phyloP scores from a whole-genome alignment of 2,888 invertebrate species.

The Cephus nigrinus region DNA sequence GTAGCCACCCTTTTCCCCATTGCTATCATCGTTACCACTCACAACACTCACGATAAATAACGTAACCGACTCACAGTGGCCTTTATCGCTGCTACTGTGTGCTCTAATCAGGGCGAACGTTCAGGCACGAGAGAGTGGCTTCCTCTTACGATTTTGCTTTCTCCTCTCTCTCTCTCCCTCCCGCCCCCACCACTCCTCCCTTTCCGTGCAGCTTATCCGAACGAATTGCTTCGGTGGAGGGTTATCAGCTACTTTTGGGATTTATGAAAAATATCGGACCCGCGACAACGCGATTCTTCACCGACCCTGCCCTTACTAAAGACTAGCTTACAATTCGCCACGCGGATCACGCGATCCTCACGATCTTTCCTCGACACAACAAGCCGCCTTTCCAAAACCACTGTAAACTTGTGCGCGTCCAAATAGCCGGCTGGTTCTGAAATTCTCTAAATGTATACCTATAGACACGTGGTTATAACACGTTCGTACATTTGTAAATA shows the following conservation, averaged over 20 bases:
- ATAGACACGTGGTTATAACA: neutral
- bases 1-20: slow-evolving; percentile 22
- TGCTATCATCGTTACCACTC: slow-evolving; percentile 43
- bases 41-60: slow-evolving; percentile 36
- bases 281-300: neutral
- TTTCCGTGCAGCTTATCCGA: slow-evolving; percentile 4
- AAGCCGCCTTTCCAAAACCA: neutral
- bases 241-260: neutral
- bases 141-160: slow-evolving; percentile 41
- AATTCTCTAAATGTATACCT: neutral
- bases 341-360: neutral
- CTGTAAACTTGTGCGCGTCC: neutral
- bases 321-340: neutral
- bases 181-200: slow-evolving; percentile 8
- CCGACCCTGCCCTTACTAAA: neutral
- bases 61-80: slow-evolving; percentile 19
- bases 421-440: neutral
- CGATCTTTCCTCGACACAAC: neutral
- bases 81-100: neutral
- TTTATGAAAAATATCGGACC: slow-evolving; percentile 2
- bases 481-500: neutral
- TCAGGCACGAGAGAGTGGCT: slow-evolving; percentile 50
- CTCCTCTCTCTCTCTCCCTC: neutral
- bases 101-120: neutral
- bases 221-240: neutral